Evolutionary conservation across 2,888 invertebrate genomes (phyloP), one percentile per base, ranked within the genome.

Genomic region (Habroteleia sp.): DNA sequence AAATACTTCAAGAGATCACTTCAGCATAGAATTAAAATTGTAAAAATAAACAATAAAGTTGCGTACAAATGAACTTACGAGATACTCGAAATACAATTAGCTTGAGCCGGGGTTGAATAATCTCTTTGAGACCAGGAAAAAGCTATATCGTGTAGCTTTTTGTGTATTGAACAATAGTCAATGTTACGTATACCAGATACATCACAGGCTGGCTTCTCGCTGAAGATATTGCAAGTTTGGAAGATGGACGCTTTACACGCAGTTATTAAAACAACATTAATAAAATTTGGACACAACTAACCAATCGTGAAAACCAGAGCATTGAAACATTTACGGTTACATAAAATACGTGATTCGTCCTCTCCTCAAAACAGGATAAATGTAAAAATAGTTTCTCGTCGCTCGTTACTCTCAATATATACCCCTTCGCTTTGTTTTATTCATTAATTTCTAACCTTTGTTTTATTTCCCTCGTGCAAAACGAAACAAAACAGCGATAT

Each of bases 141-240:
- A 39, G 17, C 27, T 33, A 41, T 10, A 2, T 14, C 10, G 16
- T 4, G 20, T 33, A 44, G 23, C 14, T 54, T 23, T 31, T 35
- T 37, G 13, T 31, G 14, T 13, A 13, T 50, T 44, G 10, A 62
- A 65, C 35, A 77, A 75, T 63, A 46, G 73, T 69, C 56, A 63
- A 68, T 62, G 65, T 77, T 77, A 66, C 74, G 62, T 74, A 72
- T 54, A 72, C 60, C 50, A 74, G 63, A 68, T 75, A 73, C 74
- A 76, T 76, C 76, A 76, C 76, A 76, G 76, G 62, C 65, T 76
- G 75, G 75, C 58, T 66, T 73, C 14, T 69, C 56, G 74, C 44
- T 62, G 31, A 33, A 72, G 33, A 74, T 65, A 56, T 65, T 56
- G 62, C 69, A 66, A 66, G 50, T 63, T 74, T 54, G 50, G 74